Evolutionary conservation across 2,797 vertebrate species (phyloP).

Genomic region (Bothrops alternatus): DNA sequence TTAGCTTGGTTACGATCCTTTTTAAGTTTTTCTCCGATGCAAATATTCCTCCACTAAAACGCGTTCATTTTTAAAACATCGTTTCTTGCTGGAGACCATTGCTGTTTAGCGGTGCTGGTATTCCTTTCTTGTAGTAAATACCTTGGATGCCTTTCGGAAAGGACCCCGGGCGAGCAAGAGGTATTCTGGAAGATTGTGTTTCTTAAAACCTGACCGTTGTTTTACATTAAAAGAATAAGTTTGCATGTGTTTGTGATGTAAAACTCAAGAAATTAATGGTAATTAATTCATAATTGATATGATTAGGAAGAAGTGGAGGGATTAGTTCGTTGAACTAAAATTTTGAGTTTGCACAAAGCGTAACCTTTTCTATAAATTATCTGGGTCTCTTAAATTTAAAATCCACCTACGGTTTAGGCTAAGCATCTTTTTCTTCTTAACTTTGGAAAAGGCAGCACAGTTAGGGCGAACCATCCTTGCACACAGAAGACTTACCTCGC

Average conservation of each 20-base stretch:
- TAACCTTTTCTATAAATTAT: neutral
- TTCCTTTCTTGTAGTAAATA: neutral
- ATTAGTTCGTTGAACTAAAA: neutral
- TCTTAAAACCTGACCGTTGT: neutral
- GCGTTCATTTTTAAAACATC: neutral
- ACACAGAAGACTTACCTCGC: neutral
- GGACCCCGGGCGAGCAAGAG: neutral
- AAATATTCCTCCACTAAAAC: neutral
- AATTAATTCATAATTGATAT: neutral
- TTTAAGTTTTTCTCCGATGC: neutral
- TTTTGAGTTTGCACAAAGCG: neutral
- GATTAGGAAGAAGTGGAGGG: neutral
- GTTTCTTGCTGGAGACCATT: neutral
- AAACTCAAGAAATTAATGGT: slow-evolving; percentile 14
- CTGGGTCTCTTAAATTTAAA: neutral
- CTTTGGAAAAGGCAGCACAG: neutral
- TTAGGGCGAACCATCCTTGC: neutral
- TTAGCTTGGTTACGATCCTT: neutral
- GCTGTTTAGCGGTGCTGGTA: neutral
- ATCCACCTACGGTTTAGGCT: neutral
- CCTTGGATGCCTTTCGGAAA: neutral
- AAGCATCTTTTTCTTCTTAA: neutral
- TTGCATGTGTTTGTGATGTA: neutral
- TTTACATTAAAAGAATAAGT: neutral
- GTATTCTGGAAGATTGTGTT: neutral